These are phyloP conservation scores for Chymomyza fuscimana DNA, from an alignment of 2,888 invertebrate species.

Conservation along the genomic window DNA sequence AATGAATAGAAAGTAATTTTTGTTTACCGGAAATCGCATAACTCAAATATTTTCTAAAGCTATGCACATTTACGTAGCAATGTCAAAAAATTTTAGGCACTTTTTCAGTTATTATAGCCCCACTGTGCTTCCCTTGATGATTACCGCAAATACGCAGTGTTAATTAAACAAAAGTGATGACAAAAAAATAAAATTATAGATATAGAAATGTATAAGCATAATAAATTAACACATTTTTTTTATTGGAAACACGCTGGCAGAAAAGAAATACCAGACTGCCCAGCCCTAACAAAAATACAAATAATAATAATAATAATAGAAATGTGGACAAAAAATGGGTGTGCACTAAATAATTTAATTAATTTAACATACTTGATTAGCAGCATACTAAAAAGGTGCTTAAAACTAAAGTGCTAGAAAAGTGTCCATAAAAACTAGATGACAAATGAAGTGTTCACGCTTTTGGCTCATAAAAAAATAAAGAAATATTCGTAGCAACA, in stretches of 20 bases:
- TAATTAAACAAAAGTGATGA: constrained; percentile 5
- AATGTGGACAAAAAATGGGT: constrained; percentile 35
- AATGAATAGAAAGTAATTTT: too few species aligned
- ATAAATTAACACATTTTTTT: constrained; percentile 9
- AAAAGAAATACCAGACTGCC: background rate
- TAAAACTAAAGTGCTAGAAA: background rate
- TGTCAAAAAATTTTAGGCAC: too few species aligned
- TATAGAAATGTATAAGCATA: background rate
- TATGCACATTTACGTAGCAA: too few species aligned
- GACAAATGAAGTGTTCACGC: constrained; percentile 21
- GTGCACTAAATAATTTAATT: constrained; percentile 39
- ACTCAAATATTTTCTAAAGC: too few species aligned
- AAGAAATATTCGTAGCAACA: background rate
- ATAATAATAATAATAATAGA: too few species aligned
- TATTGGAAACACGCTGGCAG: background rate
- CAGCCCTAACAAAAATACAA: background rate
- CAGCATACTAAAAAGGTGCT: constrained; percentile 6
- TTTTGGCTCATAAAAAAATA: constrained; percentile 36
- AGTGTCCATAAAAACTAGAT: background rate
- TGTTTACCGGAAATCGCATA: too few species aligned
- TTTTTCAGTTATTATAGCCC: background rate
- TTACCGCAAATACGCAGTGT: constrained; percentile 28
- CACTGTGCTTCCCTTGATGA: constrained; percentile 20
- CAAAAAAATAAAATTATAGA: background rate
- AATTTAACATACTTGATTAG: constrained; percentile 32